phyloP scores from a whole-genome alignment of 2,888 invertebrate genomes.

The Tenthredo mesomela region DNA sequence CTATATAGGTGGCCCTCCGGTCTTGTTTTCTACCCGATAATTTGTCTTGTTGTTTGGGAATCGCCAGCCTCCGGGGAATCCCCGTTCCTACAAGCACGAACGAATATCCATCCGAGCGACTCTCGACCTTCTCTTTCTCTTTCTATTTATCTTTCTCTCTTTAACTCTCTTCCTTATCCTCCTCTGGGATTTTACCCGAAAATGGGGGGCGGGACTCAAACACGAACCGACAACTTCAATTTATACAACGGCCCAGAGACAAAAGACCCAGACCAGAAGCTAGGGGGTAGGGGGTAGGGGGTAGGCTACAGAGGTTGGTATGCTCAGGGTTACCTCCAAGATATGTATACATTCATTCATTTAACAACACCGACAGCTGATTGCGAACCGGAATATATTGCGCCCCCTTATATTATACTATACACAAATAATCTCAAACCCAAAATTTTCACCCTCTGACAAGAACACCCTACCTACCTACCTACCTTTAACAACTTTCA shows the following conservation, averaged over 20 bases:
- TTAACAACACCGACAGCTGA: not conserved
- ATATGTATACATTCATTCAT: constrained; percentile 13
- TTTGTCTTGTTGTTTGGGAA: constrained; percentile 64
- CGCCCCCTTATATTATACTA: too few species aligned
- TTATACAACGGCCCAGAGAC: constrained; percentile 43
- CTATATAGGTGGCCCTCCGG: constrained; percentile 24
- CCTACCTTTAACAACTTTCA: not conserved
- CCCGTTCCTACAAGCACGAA: constrained; percentile 21
- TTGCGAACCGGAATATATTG: not conserved
- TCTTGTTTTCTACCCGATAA: constrained; percentile 62
- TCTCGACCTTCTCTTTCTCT: constrained; percentile 52
- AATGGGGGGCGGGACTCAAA: constrained; percentile 24
- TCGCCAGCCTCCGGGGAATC: constrained; percentile 43
- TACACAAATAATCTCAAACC: not conserved
- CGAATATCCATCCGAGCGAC: constrained; percentile 46
- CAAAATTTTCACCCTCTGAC: not conserved
- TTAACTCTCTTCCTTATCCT: constrained; percentile 22
- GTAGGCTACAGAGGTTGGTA: not conserved
- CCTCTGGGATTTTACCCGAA: constrained; percentile 37
- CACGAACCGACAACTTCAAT: constrained; percentile 40
- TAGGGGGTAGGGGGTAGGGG: not conserved
- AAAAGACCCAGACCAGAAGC: constrained; percentile 25
- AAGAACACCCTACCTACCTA: too few species aligned
- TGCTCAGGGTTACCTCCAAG: constrained; percentile 8
- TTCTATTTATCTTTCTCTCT: constrained; percentile 38